A percentile compares a stretch with the other conserved stretches of the same genome.
Conservation (phyloP, 2,888 invertebrate species). For the Unio delphinus region DNA sequence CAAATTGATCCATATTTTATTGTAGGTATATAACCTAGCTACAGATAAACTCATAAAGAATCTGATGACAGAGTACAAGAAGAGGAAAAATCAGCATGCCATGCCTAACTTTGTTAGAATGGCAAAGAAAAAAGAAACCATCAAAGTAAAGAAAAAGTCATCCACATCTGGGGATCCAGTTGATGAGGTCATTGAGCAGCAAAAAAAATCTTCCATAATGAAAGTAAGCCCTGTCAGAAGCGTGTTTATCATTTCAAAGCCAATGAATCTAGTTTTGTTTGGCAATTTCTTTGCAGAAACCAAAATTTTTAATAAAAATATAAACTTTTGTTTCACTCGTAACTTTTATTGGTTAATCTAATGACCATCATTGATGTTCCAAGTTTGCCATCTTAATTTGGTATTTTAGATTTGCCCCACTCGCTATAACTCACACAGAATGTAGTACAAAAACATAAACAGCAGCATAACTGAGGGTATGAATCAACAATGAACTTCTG, state of each 20-base stretch:
- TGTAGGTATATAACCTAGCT: constrained; percentile 70
- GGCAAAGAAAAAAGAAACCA: constrained; percentile 27
- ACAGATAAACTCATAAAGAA: constrained; percentile 73
- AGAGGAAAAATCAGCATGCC: constrained; percentile 73
- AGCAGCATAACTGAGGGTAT: too few species aligned
- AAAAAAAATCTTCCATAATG: constrained; percentile 84
- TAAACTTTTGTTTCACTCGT: neutral
- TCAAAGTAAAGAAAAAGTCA: constrained; percentile 22
- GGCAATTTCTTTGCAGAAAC: too few species aligned
- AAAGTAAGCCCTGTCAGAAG: constrained; percentile 76
- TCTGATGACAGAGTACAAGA: constrained; percentile 75
- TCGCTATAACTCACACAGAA: too few species aligned
- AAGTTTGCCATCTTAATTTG: too few species aligned
- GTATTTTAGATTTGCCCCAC: too few species aligned
- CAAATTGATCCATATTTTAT: too few species aligned
- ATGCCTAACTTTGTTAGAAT: constrained; percentile 69
- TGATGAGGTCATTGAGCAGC: constrained; percentile 78
- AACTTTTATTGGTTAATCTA: neutral
- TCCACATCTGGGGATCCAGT: constrained; percentile 47
- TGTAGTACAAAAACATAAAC: too few species aligned
- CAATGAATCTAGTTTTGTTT: too few species aligned
- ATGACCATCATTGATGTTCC: neutral
- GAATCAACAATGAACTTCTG: too few species aligned
- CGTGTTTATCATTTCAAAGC: too few species aligned
- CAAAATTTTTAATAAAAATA: too few species aligned